phyloP scores from a whole-genome alignment of 2,113 vertebrate genomes.

The Corvus hawaiiensis region DNA sequence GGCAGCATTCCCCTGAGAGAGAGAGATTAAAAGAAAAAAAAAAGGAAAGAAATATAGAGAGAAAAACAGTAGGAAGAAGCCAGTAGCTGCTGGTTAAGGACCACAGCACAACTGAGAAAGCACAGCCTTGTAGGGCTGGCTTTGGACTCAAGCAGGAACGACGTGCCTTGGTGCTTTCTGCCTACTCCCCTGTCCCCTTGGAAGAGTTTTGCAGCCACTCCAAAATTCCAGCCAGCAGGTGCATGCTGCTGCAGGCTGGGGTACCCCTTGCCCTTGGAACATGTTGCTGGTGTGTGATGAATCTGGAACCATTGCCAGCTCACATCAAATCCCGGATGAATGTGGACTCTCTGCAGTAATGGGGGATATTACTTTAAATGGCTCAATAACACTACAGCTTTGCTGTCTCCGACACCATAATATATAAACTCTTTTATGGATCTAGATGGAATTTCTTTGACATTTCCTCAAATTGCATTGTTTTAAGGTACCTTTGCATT shows the following conservation, averaged over 20 bases:
- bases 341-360: background rate
- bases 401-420: background rate
- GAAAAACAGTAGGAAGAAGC: background rate
- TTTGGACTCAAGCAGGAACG: background rate
- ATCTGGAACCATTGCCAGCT: background rate
- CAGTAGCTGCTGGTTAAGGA: background rate
- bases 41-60: accelerated
- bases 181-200: accelerated
- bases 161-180: background rate
- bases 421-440: background rate
- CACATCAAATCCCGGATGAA: background rate
- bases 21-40: accelerated
- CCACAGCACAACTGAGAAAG: background rate
- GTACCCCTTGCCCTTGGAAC: background rate
- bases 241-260: background rate
- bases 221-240: background rate
- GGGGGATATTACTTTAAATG: background rate
- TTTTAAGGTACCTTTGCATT: conserved; percentile 47
- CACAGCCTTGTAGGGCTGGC: background rate
- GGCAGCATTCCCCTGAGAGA: background rate
- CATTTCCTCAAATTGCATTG: background rate
- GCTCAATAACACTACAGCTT: background rate
- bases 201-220: background rate
- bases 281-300: background rate
- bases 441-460: background rate